Conservation (phyloP, 2,113 vertebrate species). For the Poeciliopsis retropinna region DNA sequence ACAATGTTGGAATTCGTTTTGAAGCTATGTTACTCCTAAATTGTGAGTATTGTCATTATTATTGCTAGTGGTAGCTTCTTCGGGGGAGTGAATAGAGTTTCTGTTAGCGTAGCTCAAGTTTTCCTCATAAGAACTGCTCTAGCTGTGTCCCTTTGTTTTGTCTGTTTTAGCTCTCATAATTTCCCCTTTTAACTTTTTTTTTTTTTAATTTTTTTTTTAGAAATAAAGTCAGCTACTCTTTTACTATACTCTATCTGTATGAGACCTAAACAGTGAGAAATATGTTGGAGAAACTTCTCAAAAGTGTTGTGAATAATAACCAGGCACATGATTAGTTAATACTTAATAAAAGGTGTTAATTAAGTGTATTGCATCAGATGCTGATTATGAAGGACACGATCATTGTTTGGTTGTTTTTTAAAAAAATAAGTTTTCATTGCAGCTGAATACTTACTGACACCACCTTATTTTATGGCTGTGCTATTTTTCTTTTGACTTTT, state of each 20-base stretch:
- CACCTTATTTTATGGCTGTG: conserved; percentile 8
- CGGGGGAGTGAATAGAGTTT: conserved; percentile 4
- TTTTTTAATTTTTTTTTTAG: no score
- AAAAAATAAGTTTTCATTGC: not conserved
- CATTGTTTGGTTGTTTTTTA: not conserved
- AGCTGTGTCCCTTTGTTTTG: conserved; percentile 31
- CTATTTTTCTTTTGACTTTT: not conserved
- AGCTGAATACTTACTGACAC: not conserved
- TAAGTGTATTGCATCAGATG: conserved; percentile 7
- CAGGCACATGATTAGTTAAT: no score
- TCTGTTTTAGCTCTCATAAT: conserved; percentile 13
- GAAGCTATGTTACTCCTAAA: not conserved
- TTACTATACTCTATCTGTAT: no score
- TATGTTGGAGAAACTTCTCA: not conserved
- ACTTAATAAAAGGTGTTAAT: conserved; percentile 6
- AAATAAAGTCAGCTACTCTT: not conserved
- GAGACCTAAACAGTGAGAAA: not conserved
- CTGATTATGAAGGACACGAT: conserved; percentile 19
- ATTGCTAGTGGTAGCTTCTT: not conserved
- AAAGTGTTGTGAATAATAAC: not conserved
- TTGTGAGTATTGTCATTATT: not conserved
- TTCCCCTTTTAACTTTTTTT: not conserved
- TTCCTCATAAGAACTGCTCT: conserved; percentile 35
- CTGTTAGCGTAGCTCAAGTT: conserved; percentile 54
- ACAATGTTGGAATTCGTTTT: conserved; percentile 10